These are phyloP conservation scores for Choloepus hoffmanni DNA, from an alignment of 2,113 vertebrate genomes.

Conservation along the genomic window DNA sequence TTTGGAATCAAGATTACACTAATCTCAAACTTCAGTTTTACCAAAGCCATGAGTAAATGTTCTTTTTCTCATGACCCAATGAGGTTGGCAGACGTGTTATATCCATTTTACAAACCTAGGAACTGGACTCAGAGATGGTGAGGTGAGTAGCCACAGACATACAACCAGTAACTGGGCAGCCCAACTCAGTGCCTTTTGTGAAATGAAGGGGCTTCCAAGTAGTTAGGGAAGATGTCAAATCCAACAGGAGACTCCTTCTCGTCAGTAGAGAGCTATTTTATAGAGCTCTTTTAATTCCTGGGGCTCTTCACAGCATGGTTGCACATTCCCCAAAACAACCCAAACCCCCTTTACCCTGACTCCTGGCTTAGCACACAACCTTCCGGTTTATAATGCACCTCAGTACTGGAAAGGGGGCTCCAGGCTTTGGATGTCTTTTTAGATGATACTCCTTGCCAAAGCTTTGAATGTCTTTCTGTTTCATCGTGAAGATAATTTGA, in stretches of 20 bases:
- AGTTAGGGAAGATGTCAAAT: background rate
- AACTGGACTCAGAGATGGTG: background rate
- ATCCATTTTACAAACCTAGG: background rate
- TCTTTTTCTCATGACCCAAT: background rate
- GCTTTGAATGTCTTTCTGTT: background rate
- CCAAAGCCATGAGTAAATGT: background rate
- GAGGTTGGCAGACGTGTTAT: background rate
- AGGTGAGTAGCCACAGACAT: too few relatives aligned
- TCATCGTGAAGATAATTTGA: background rate
- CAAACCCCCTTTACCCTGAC: background rate
- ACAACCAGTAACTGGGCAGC: accelerated
- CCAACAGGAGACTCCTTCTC: background rate
- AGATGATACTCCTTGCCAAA: background rate
- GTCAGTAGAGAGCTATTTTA: background rate
- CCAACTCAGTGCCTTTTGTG: background rate
- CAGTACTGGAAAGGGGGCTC: background rate
- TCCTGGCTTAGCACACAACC: background rate
- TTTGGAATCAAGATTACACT: background rate
- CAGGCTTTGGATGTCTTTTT: background rate
- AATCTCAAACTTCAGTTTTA: background rate
- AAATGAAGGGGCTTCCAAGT: background rate
- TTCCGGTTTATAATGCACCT: background rate
- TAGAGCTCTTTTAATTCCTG: background rate
- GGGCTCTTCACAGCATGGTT: background rate
- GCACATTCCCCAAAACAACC: accelerated